phyloP scores from a whole-genome alignment of 2,888 invertebrate species.

The Hetaerina titia region DNA sequence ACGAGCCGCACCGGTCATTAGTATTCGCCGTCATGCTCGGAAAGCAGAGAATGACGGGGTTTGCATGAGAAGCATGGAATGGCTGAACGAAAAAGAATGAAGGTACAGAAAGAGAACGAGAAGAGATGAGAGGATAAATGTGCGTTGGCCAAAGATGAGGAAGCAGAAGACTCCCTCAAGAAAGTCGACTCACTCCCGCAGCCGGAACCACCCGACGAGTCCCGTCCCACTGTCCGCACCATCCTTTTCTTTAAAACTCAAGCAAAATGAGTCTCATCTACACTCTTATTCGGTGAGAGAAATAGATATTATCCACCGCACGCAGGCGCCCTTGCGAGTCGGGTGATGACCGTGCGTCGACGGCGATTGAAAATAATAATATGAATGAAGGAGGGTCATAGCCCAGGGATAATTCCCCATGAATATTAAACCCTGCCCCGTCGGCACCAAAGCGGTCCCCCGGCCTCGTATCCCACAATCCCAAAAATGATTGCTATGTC shows the following conservation, averaged over 20 bases:
- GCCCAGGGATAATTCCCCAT: slow-evolving; percentile 6
- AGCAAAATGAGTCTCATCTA: slow-evolving; percentile 38
- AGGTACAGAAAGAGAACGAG: no score
- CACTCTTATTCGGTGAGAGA: neutral
- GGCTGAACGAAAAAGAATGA: neutral
- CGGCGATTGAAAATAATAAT: slow-evolving; percentile 16
- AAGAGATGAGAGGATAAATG: neutral
- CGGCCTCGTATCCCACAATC: neutral
- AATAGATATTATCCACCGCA: neutral
- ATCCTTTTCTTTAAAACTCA: neutral
- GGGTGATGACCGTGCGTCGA: neutral
- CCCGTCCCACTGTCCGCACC: neutral
- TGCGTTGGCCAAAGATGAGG: neutral
- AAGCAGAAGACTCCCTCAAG: neutral
- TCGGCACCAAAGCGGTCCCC: neutral
- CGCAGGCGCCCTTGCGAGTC: neutral
- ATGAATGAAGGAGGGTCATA: neutral
- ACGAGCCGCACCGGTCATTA: neutral
- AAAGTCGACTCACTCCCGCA: neutral
- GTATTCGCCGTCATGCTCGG: slow-evolving; percentile 23
- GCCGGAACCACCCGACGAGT: neutral
- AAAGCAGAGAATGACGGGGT: neutral
- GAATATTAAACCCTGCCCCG: slow-evolving; percentile 7
- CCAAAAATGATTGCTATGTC: slow-evolving; percentile 29
- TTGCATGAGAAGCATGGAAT: neutral